Evolutionary conservation across 2,797 vertebrate genomes (phyloP), one percentile per base, ranked within the genome.

Genomic region (Hippopotamyrus pictus): DNA sequence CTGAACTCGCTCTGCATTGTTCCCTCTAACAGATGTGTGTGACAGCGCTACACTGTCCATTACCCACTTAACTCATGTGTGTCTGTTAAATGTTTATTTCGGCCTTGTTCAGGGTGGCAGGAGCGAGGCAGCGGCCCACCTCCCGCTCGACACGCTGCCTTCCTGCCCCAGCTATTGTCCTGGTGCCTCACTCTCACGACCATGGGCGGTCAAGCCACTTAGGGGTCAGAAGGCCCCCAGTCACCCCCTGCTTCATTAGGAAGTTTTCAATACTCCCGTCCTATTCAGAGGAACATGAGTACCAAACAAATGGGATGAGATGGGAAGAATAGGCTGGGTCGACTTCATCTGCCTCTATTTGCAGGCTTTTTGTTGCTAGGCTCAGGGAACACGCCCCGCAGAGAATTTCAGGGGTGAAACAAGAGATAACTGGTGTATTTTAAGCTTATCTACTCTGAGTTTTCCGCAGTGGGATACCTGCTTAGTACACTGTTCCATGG

Each of bases 21-120:
- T n/a, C 41, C 76, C 19, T 7, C 93, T 94, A 95, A 94, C 96
- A 97, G 96, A 96, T 97, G 96, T 95, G 94, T 90, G 94, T 93
- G 92, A 92, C 86, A 93, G 93, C 93, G 91, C 90, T 89, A 88
- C 90, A 85, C 89, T 91, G 91, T 90, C 92, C 92, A 44, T 92
- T 91, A 91, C 76, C 91, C 89, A 89, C 92, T 92, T 90, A 48
- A 89, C 69, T 25, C 89, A 46, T 48, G 90, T 91, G 91, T 91
- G 90, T 90, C 90, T 92, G 91, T 89, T 82, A 86, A 88, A 90
- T 88, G 89, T 90, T 90, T 91, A 90, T 90, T 90, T 91, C 59
- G 84, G 90, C 83, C 33, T 83, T 17, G 37, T 89, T 79, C 50
- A 59, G 51, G 29, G 88, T 8, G 7, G 41, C 50, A 57, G 50